phyloP scores from a whole-genome alignment of 2,797 vertebrate genomes.

The Lycodopsis pacificus region DNA sequence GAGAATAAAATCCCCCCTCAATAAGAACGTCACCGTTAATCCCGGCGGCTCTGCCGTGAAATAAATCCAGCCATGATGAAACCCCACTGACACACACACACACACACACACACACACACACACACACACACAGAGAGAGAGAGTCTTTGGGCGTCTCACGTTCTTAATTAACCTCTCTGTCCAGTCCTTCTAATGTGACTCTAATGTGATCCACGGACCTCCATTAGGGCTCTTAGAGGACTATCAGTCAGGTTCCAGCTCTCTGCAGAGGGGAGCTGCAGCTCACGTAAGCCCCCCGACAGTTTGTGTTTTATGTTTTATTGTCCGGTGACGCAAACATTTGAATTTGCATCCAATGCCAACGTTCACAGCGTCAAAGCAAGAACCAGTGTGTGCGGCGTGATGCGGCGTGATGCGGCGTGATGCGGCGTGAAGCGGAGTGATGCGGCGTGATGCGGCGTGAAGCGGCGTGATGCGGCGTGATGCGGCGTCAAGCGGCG shows the following conservation, averaged over 20 bases:
- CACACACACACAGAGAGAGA: not conserved
- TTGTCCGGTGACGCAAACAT: too few relatives aligned
- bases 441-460: too few relatives aligned
- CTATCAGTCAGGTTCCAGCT: conserved; percentile 73
- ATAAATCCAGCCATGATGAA: conserved; percentile 37
- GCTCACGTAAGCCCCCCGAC: conserved; percentile 40
- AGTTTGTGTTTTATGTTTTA: too few relatives aligned
- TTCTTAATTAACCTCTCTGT: conserved; percentile 79
- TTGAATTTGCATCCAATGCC: too few relatives aligned
- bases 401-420: too few relatives aligned
- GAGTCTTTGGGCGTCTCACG: conserved; percentile 41
- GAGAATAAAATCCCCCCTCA: conserved; percentile 29
- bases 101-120: too few relatives aligned
- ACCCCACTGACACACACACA: not conserved
- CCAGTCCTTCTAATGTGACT: conserved; percentile 66
- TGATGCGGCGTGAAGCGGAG: too few relatives aligned
- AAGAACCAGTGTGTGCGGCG: too few relatives aligned
- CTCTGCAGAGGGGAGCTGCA: conserved; percentile 56
- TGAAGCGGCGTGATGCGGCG: too few relatives aligned
- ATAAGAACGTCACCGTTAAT: conserved; percentile 52
- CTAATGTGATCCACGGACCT: conserved; percentile 76
- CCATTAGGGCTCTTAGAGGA: conserved; percentile 71
- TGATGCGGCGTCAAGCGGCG: too few relatives aligned
- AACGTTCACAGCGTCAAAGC: too few relatives aligned
- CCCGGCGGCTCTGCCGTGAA: conserved; percentile 30